These are phyloP conservation scores for Halichondria panicea DNA, from an alignment of 37 sponge, comb jelly and placozoan species.

Conservation along the genomic window DNA sequence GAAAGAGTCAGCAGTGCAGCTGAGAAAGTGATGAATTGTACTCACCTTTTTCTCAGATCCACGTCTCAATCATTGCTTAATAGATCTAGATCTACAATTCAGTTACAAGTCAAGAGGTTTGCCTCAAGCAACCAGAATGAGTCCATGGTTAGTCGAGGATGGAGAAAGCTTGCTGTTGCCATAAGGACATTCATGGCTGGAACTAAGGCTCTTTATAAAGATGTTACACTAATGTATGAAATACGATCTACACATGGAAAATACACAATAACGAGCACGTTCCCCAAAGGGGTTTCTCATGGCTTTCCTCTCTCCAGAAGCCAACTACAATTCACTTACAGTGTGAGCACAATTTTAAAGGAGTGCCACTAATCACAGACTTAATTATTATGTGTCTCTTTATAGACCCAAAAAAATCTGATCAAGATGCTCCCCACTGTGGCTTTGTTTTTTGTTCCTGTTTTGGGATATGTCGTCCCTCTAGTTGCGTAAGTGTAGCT, in stretches of 20 bases:
- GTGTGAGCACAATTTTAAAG: not conserved
- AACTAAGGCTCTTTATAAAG: slow-evolving; percentile 20
- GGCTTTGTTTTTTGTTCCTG: slow-evolving; percentile 61
- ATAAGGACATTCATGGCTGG: slow-evolving; percentile 17
- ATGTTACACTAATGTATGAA: slow-evolving; percentile 9
- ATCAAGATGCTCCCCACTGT: slow-evolving; percentile 55
- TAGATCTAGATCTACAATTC: too few relatives aligned
- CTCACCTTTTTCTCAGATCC: too few relatives aligned
- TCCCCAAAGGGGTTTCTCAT: not conserved
- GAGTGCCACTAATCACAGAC: not conserved
- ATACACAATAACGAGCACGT: too few relatives aligned
- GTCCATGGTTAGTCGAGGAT: too few relatives aligned
- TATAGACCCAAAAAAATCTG: slow-evolving; percentile 56
- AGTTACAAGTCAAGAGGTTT: too few relatives aligned
- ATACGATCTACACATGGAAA: not conserved
- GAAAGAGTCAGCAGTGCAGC: too few relatives aligned
- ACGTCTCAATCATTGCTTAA: too few relatives aligned
- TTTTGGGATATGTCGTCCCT: slow-evolving; percentile 70
- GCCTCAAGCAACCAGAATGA: too few relatives aligned
- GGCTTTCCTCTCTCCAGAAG: slow-evolving; percentile 5
- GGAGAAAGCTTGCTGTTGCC: not conserved
- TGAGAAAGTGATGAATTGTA: too few relatives aligned
- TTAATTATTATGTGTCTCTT: not conserved
- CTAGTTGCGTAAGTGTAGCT: slow-evolving; percentile 57
- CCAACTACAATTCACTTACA: slow-evolving; percentile 34